Evolutionary conservation across 1,140 invertebrate genomes (phyloP), one percentile per base, ranked within the genome.

Genomic region (Bombus picipes): DNA sequence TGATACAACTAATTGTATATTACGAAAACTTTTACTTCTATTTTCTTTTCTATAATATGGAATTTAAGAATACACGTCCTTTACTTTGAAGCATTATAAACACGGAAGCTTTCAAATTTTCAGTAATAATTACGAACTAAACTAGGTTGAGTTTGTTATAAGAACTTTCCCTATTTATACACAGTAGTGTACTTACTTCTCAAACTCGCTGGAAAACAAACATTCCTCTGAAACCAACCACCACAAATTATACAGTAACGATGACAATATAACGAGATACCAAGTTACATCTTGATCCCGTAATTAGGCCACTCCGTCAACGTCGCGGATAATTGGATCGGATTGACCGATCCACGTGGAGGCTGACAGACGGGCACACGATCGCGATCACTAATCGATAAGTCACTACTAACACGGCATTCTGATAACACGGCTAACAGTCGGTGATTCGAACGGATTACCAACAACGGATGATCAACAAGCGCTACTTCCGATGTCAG

Each of bases 281-380:
- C 57, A 6, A 66, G 37, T 71, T 47, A 12, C 65, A 34, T 32
- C 37, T 84, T 59, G 47, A 57, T 76, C 81, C 47, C 28, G 28
- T 43, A 84, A 78, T 84, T 83, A 66, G 41, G 22, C 41, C 59
- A 32, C 6, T 78, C 75, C 13, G 62, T 83, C 81, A 83, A 65
- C 22, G 81, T 83, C 81, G 73, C 37, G 13, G 34, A 70, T 78
- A 78, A 70, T 78, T 70, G 43, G 12, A 57, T 83, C 47, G 65
- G 37, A 59, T 57, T 39, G 80, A 76, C 12, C 73, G 34, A 22
- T 34, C 32, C 13, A 25, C 13, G 34, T 25, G n/a, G 3, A n/a
- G 37, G 12, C 28, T 12, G 12, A 32, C 6, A 32, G 15, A 74
- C 9, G 22, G 73, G 3, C 59, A 10, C 4, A 6, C 13, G 39